phyloP scores from a whole-genome alignment of 2,888 invertebrate species.

The Bimastos eiseni region DNA sequence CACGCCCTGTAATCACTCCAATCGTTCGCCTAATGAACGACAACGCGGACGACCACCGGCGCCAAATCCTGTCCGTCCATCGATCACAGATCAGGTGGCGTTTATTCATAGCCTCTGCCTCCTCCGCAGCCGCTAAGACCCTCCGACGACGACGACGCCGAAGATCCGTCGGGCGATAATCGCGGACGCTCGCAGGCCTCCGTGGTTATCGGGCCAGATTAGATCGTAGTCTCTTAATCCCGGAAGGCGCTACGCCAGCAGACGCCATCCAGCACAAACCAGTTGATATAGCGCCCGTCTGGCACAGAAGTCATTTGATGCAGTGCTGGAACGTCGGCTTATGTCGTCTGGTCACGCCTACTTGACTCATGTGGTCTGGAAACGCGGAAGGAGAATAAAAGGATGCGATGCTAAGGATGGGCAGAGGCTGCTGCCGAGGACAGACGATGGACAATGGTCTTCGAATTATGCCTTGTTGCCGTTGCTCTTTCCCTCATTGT shows the following conservation, averaged over 20 bases:
- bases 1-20: conserved; percentile 22
- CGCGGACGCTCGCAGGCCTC: not conserved
- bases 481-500: not conserved
- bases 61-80: not conserved
- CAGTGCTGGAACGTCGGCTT: conserved; percentile 9
- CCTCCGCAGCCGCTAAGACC: not conserved
- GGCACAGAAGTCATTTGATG: conserved; percentile 13
- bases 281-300: not conserved
- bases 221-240: conserved; percentile 24
- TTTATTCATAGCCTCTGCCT: not conserved
- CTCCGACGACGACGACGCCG: not conserved
- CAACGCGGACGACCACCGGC: not conserved
- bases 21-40: conserved; percentile 10
- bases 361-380: not conserved
- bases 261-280: not conserved
- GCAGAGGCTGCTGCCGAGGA: not conserved
- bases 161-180: not conserved
- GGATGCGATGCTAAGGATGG: not conserved
- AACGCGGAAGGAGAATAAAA: not conserved
- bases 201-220: conserved; percentile 17
- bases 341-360: conserved; percentile 14
- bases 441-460: not conserved
- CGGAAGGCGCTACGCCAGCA: not conserved
- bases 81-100: conserved; percentile 20
- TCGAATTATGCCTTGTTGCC: not conserved